phyloP scores from a whole-genome alignment of 30 jellyfish, hydroid and myxozoan genomes.

The Hydractinia echinata region DNA sequence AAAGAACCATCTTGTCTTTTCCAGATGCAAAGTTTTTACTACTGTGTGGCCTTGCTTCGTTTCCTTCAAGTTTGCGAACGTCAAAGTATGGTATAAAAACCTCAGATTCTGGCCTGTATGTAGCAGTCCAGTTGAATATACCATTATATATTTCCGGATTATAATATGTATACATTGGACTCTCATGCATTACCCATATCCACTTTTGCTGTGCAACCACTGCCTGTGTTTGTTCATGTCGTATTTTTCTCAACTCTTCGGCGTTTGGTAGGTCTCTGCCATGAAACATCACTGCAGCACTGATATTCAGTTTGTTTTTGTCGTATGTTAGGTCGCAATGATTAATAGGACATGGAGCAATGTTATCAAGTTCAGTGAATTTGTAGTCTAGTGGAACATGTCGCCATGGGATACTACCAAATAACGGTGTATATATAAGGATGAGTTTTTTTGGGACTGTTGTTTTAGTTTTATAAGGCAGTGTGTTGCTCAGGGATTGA shows the following conservation, averaged over 20 bases:
- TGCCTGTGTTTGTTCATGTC: constrained; percentile 13
- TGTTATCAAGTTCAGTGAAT: constrained; percentile 58
- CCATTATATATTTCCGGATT: constrained; percentile 25
- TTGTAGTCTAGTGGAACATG: constrained; percentile 54
- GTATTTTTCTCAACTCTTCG: constrained; percentile 26
- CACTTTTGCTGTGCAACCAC: constrained; percentile 36
- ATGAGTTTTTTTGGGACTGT: constrained; percentile 17
- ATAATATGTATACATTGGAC: constrained; percentile 46
- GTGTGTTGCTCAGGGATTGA: too few species aligned
- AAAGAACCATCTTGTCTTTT: constrained; percentile 45
- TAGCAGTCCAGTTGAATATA: constrained; percentile 76
- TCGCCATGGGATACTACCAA: constrained; percentile 71
- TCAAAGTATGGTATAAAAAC: constrained; percentile 51
- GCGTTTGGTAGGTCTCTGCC: constrained; percentile 75
- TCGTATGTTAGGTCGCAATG: constrained; percentile 70
- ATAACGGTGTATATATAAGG: constrained; percentile 62
- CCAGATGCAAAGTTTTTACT: constrained; percentile 67
- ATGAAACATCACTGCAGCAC: constrained; percentile 75
- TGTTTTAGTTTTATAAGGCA: not conserved
- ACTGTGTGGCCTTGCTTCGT: not conserved
- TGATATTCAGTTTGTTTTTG: constrained; percentile 21
- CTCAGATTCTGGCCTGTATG: constrained; percentile 73
- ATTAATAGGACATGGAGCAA: constrained; percentile 41
- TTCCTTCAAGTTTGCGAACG: constrained; percentile 19
- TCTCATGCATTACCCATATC: constrained; percentile 89